Percentiles rank a stretch among this genome's conserved stretches.
Conservation (phyloP, 2,113 vertebrate genomes). For the Corynorhinus townsendii region DNA sequence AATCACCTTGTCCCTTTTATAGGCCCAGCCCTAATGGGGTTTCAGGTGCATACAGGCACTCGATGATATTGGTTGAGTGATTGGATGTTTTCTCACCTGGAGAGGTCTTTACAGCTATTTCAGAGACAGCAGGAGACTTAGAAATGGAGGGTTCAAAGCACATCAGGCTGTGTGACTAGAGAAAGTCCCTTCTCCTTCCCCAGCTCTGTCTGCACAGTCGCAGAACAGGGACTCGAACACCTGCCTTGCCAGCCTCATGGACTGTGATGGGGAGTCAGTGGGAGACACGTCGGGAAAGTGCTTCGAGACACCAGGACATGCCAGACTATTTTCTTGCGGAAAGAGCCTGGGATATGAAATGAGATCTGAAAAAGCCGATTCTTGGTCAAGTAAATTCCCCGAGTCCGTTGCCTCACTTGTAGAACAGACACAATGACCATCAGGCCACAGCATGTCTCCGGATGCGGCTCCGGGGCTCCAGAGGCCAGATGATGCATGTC, state of each 20-base stretch:
- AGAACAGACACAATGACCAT: not conserved
- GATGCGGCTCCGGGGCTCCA: not conserved
- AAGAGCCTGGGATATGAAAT: not conserved
- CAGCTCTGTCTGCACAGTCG: not conserved
- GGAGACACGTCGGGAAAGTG: not conserved
- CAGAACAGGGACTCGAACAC: not conserved
- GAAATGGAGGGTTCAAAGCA: not conserved
- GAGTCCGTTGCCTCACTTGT: not conserved
- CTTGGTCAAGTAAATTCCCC: not conserved
- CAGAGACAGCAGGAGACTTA: not conserved
- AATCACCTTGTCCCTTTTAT: not conserved
- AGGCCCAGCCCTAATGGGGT: not conserved
- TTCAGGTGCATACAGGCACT: not conserved
- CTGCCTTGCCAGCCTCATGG: not conserved
- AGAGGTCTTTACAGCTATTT: not conserved
- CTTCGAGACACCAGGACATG: not conserved
- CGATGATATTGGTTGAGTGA: not conserved
- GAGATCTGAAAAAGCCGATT: not conserved
- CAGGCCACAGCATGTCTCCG: not conserved
- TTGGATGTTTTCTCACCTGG: not conserved
- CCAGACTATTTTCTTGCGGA: not conserved
- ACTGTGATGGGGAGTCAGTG: not conserved
- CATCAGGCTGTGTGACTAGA: not conserved
- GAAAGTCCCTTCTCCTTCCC: not conserved
- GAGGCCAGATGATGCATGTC: not conserved